Evolutionary conservation across 2,113 vertebrate genomes (phyloP), one percentile per base, ranked within the genome.

Genomic region (Nycticebus coucang): DNA sequence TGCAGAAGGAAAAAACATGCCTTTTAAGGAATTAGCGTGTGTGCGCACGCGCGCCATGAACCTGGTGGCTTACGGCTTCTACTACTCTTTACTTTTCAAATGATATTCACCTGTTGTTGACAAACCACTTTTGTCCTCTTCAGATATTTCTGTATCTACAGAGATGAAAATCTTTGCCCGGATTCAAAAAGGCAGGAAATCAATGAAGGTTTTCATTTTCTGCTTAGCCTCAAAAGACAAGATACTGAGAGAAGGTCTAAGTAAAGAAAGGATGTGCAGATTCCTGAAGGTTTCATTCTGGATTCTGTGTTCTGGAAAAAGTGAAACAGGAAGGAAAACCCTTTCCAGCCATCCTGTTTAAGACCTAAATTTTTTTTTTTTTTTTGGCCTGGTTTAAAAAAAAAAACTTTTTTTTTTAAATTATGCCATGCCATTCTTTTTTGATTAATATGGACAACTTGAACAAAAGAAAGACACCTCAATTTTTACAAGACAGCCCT

Each of bases 181-280:
- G 84, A 97, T 97, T 97, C 96, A 96, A 91, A 92, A 88, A 96
- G 95, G 95, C 94, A 98, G 92, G 94, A 98, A 98, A 98, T 98
- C 98, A 98, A 98, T 97, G 88, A 97, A 95, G 57, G 94, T 98
- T 97, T 98, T 97, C 95, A 97, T 97, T 96, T 96, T 96, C 96
- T 92, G 87, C 94, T 98, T 94, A 98, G 95, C 57, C 93, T 45
- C 93, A 81, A 96, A 95, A 97, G 96, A 97, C 95, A 72, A 41
- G 95, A 77, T 14, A 77, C 79, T 28, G 69, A 62, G 91, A 97
- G 85, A 92, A 75, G 66, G 79, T 82, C 79, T 57, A 84, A 74
- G 84, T 77, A 87, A 55, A 37, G 33, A 95, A 93, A 80, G 74
- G 59, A 69, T 77, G 89, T 5, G 53, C 78, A 94, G 86, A 78